Evolutionary conservation across 1,140 invertebrate genomes (phyloP), one percentile per base, ranked within the genome.

Genomic region (Nylanderia fulva): DNA sequence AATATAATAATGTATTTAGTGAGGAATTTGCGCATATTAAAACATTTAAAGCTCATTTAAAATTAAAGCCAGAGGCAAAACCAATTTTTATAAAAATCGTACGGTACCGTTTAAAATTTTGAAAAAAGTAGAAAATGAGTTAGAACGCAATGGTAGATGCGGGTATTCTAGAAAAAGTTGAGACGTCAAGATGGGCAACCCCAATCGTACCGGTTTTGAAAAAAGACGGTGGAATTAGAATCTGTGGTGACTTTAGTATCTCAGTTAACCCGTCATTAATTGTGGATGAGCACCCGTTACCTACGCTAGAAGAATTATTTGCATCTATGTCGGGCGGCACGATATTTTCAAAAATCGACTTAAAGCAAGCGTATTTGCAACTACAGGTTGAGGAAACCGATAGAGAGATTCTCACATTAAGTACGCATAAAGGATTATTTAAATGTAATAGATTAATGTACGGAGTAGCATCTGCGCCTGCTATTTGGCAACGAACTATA

Each of bases 41-140:
- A 21, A 68, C 5, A 5, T 42, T 5, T 7, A 21, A 68, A 18
- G 66, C 33, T 1, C 42, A 69, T 48, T 48, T 69, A n/a, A 52
- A 48, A 18, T 69, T 69, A 1, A 69, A 69, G 15, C n/a, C 29
- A 0, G 42, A 69, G 2, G 9, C 42, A 27, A 48, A 18, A 15
- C 66, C 66, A 1, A 6, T 69, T 69, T 69, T n/a, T 29, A 48
- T 3, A 69, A 69, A 24, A 48, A 52, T 69, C 42, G 66, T 8
- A 45, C 42, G 2, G 24, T 69, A 4, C 39, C 42, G 0, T 69
- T 45, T 29, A 69, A 48, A 69, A 27, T 68, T 7, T 13, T 45
- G 9, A 39, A 68, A 45, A 68, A 68, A 48, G 42, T 69, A 1
- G 66, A 29, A 69, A 48, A 48, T 18, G 42, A 69, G 18, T 29